Base-by-base conservation (phyloP, 2,888 invertebrate genomes). In the Melipona beecheii region DNA sequence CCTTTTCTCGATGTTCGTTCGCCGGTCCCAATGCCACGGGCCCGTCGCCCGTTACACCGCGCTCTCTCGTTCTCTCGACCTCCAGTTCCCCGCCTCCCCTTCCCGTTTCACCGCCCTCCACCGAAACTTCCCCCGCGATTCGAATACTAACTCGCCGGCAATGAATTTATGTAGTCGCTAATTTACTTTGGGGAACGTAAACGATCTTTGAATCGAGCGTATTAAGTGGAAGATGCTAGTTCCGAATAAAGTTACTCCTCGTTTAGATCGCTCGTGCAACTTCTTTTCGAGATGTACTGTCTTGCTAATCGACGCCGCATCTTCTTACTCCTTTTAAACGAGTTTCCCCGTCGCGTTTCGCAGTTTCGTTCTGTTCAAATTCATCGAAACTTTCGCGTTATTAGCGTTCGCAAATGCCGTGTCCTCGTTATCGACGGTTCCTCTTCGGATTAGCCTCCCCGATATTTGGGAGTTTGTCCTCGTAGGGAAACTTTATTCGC, bases 111-210 rank as follows among this genome's bases (percentile, higher is more conserved):
- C 68, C 27, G 19, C 60, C 75, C 60, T 50, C 27, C n/a, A 36
- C 58, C 43, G 43, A 43, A 87, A 85, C 77, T 84, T 84, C 68
- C 73, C 64, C 68, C 31, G 68, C 81, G 76, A 84, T 81, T 84
- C 79, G 83, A 88, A 76, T 72, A 73, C 81, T 77, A 87, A 89
- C 81, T 86, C 78, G 76, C 72, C 24, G 71, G 80, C 69, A 84
- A 88, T 83, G 81, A 84, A 84, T 89, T 89, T 81, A 86, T 85
- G 84, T 81, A 89, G 83, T 87, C 69, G 85, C 80, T 89, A 83
- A 88, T 88, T 89, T 80, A 78, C 83, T 78, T 74, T 58, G 74
- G 79, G 56, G 50, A 60, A 65, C 77, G 81, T 82, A 81, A 88
- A 86, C 80, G 78, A 88, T 88, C 84, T 82, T 86, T 70, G 81